These are phyloP conservation scores for Nebria brevicollis DNA, from an alignment of 2,888 invertebrate genomes.

Conservation along the genomic window DNA sequence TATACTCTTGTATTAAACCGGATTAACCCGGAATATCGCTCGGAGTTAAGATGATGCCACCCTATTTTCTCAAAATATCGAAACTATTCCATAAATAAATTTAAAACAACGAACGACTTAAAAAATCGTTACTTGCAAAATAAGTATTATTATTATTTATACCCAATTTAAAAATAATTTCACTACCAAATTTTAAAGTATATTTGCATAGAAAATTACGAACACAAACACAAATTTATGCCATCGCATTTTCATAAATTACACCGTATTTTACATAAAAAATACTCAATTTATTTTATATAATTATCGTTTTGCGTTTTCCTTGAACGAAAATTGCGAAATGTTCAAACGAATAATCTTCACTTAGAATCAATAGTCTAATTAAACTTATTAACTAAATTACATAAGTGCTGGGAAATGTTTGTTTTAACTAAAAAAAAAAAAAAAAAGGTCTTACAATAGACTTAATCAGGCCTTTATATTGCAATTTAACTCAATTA, in stretches of 20 bases:
- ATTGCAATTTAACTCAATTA: neutral
- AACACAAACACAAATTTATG: neutral
- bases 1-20: neutral
- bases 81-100: no score
- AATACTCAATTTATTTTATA: neutral
- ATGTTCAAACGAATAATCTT: neutral
- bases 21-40: neutral
- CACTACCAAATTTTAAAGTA: neutral
- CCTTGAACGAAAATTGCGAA: neutral
- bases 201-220: neutral
- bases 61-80: no score
- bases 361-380: neutral
- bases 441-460: neutral
- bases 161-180: neutral
- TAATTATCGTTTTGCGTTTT: neutral
- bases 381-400: slow-evolving; percentile 39
- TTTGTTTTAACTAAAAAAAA: slow-evolving; percentile 3
- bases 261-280: neutral
- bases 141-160: neutral
- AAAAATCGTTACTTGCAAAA: no score
- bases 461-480: neutral
- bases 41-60: no score
- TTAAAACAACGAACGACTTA: no score
- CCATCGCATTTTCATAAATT: neutral
- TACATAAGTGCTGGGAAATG: slow-evolving; percentile 31